phyloP scores from a whole-genome alignment of 2,888 invertebrate species.

The Brenthis hecate region DNA sequence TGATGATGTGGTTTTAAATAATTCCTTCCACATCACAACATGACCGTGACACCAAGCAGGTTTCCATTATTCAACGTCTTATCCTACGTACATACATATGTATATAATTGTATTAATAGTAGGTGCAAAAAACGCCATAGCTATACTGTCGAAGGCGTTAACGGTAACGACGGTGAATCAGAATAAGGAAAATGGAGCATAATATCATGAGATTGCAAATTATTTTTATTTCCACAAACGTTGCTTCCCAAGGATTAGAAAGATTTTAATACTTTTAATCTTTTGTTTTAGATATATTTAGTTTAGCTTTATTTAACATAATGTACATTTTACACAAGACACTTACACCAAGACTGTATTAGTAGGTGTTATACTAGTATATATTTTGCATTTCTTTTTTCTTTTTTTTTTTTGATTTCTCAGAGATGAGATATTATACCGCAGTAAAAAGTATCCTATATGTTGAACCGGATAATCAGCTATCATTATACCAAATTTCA shows the following conservation, averaged over 20 bases:
- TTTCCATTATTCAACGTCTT: slow-evolving; percentile 52
- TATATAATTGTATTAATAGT: background rate
- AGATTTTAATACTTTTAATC: background rate
- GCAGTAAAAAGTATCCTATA: too few species aligned
- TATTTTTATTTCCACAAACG: background rate
- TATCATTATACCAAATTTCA: too few species aligned
- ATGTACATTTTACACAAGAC: too few species aligned
- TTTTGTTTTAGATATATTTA: background rate
- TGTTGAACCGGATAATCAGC: too few species aligned
- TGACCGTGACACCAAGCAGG: slow-evolving; percentile 64
- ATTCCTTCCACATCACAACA: slow-evolving; percentile 52
- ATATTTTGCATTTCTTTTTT: too few species aligned
- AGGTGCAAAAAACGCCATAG: background rate
- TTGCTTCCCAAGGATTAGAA: background rate
- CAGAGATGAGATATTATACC: too few species aligned
- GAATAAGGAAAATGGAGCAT: slow-evolving; percentile 30
- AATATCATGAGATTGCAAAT: slow-evolving; percentile 22
- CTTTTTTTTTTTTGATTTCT: too few species aligned
- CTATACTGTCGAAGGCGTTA: slow-evolving; percentile 3
- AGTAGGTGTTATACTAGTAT: too few species aligned
- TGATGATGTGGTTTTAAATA: slow-evolving; percentile 45
- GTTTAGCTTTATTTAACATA: too few species aligned
- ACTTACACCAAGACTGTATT: too few species aligned
- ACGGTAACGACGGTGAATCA: slow-evolving; percentile 32
- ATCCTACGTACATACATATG: background rate